phyloP scores from a whole-genome alignment of 2,113 vertebrate species.

The Epinephelus lanceolatus region DNA sequence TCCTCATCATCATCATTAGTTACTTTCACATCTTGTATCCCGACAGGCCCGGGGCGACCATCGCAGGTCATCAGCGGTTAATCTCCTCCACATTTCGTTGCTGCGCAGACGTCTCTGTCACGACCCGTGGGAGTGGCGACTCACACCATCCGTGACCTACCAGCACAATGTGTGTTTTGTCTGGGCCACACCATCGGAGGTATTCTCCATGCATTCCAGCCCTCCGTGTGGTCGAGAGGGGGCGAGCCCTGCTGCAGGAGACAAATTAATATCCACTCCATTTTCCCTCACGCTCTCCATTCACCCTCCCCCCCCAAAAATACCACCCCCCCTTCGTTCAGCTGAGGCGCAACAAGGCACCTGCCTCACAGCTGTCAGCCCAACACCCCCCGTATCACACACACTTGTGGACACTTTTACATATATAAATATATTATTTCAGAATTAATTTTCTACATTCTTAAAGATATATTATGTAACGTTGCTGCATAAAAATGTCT shows the following conservation, averaged over 20 bases:
- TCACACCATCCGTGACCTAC: constrained; percentile 80
- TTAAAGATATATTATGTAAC: no score
- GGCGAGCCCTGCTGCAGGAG: constrained; percentile 59
- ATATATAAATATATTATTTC: background rate
- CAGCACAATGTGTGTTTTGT: constrained; percentile 85
- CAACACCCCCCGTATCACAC: constrained; percentile 21
- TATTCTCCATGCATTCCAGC: constrained; percentile 83
- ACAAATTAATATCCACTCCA: constrained; percentile 83
- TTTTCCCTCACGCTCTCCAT: constrained; percentile 50
- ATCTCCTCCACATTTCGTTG: constrained; percentile 80
- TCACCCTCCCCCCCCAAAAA: constrained; percentile 14
- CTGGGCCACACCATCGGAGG: constrained; percentile 75
- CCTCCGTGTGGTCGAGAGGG: constrained; percentile 75
- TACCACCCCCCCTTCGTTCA: background rate
- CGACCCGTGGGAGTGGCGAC: constrained; percentile 74
- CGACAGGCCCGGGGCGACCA: constrained; percentile 48
- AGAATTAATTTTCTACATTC: background rate
- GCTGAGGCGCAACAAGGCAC: constrained; percentile 67
- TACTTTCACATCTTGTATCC: constrained; percentile 67
- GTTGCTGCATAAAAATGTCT: no score
- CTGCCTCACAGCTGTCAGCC: constrained; percentile 80
- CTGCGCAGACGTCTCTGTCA: constrained; percentile 80
- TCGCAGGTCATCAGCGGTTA: constrained; percentile 75
- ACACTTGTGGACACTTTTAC: background rate
- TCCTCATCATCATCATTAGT: constrained; percentile 75